A percentile compares a stretch with the other conserved stretches of the same genome.
phyloP scores from a whole-genome alignment of 2,113 vertebrate species.

The Notarius quadriscutis region DNA sequence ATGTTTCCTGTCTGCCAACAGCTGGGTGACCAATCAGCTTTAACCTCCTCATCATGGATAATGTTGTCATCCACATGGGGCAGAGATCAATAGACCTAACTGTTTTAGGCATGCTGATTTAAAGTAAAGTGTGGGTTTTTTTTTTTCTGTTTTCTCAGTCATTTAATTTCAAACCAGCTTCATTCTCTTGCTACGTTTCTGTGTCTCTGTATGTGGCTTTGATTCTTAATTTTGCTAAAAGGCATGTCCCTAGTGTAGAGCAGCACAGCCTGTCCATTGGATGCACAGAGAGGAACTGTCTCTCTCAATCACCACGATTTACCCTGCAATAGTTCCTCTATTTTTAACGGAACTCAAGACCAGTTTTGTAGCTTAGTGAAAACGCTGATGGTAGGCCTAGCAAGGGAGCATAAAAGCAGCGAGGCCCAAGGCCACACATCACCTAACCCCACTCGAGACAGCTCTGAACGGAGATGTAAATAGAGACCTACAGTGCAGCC shows the following conservation, averaged over 20 bases:
- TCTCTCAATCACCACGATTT: constrained; percentile 14
- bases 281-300: neutral
- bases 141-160: neutral
- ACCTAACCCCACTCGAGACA: constrained; percentile 31
- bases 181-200: neutral
- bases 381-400: constrained; percentile 16
- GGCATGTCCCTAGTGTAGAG: neutral
- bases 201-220: neutral
- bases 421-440: constrained; percentile 28
- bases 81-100: neutral
- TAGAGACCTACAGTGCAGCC: neutral
- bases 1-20: constrained; percentile 53
- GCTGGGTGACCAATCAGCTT: constrained; percentile 29
- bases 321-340: constrained; percentile 9
- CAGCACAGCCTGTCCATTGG: neutral
- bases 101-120: constrained; percentile 17
- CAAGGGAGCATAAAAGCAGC: constrained; percentile 21
- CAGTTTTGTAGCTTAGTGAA: constrained; percentile 15
- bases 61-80: constrained; percentile 15
- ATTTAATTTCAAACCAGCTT: neutral
- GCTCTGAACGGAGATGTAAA: constrained; percentile 24
- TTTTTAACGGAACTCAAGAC: constrained; percentile 26
- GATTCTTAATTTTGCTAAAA: neutral
- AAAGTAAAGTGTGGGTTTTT: neutral
- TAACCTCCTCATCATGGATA: constrained; percentile 29